Conservation (phyloP, 2,888 invertebrate species). For the Tethea ocularis region DNA sequence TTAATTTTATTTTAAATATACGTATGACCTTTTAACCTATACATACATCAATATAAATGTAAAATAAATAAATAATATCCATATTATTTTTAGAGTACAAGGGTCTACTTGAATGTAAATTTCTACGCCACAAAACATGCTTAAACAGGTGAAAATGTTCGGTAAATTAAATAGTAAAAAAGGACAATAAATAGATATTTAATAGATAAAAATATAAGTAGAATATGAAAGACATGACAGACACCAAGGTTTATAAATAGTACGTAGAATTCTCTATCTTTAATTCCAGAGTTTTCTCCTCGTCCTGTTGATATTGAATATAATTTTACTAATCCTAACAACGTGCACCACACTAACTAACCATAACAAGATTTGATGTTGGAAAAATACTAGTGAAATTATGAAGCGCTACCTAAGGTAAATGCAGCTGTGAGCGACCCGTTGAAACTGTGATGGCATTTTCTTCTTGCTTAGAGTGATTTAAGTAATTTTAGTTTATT, state of each 20-base stretch:
- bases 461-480: no score
- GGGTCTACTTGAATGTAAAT: slow-evolving; percentile 22
- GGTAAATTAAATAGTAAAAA: background rate
- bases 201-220: background rate
- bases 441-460: no score
- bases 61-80: background rate
- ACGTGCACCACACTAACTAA: background rate
- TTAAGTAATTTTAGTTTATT: no score
- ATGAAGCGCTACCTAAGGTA: background rate
- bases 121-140: slow-evolving; percentile 57
- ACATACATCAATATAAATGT: no score
- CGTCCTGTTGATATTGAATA: background rate
- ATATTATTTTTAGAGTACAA: background rate
- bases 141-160: slow-evolving; percentile 29
- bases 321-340: background rate
- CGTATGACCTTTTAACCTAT: no score
- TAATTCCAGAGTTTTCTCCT: background rate
- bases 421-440: no score
- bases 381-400: no score
- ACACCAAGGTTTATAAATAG: no score
- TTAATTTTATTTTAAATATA: no score
- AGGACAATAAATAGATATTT: background rate
- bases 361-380: background rate
- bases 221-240: no score
- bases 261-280: no score